phyloP scores from a whole-genome alignment of 2,888 invertebrate species.

The Cephus rjabovi region DNA sequence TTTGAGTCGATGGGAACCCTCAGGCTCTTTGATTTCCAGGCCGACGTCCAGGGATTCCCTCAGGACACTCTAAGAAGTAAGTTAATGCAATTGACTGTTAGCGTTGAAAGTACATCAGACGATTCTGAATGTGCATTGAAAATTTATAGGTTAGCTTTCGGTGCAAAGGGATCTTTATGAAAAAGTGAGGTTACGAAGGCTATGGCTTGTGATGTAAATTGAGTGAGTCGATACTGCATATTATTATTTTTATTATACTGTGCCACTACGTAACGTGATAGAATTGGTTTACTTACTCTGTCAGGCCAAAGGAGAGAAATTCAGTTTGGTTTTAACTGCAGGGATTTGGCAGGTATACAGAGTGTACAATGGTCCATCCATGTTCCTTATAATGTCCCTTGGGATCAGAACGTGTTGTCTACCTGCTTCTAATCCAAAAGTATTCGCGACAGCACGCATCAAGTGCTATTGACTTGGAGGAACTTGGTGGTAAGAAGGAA shows the following conservation, averaged over 20 bases:
- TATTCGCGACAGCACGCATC: conserved; percentile 48
- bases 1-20: neutral
- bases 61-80: neutral
- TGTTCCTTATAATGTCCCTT: conserved; percentile 42
- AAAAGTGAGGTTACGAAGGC: neutral
- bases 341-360: conserved; percentile 7
- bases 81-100: neutral
- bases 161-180: no score
- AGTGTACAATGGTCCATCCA: conserved; percentile 42
- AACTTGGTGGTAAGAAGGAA: conserved; percentile 12
- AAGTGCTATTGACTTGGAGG: conserved; percentile 21
- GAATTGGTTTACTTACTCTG: neutral
- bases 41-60: neutral
- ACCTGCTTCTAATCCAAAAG: conserved; percentile 47
- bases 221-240: neutral
- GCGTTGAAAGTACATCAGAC: neutral
- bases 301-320: neutral
- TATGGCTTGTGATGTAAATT: neutral
- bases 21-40: neutral
- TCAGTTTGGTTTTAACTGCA: neutral
- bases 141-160: neutral
- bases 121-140: neutral
- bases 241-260: neutral
- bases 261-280: neutral
- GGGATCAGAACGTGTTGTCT: conserved; percentile 36